Evolutionary conservation across 1,140 invertebrate genomes (phyloP).

Genomic region (Pogonomyrmex californicus): DNA sequence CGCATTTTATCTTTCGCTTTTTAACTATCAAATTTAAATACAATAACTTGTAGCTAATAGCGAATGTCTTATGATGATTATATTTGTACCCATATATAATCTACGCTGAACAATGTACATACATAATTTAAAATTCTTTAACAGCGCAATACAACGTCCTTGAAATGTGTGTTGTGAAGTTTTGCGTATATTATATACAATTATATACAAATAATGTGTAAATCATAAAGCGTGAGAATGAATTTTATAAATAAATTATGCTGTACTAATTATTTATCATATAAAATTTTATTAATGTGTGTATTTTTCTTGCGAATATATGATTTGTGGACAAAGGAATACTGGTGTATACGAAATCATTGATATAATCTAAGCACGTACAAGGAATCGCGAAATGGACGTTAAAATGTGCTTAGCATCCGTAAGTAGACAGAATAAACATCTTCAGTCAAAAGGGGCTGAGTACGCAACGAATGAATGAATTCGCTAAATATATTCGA

Average conservation of each 20-base stretch:
- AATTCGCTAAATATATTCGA: conserved; percentile 32
- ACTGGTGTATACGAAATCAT: background rate
- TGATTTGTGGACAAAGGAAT: conserved; percentile 32
- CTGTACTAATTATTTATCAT: background rate
- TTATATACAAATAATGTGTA: background rate
- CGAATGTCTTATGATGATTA: background rate
- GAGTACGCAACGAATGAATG: conserved; percentile 15
- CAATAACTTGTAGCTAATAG: background rate
- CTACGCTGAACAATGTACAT: background rate
- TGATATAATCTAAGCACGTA: conserved; percentile 49
- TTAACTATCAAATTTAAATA: background rate
- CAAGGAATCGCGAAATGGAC: background rate
- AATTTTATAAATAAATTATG: conserved; percentile 9
- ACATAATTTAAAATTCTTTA: background rate
- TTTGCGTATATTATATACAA: background rate
- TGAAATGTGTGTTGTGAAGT: background rate
- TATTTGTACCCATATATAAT: background rate
- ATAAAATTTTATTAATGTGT: conserved; percentile 44
- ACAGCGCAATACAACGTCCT: background rate
- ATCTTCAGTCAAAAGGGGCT: background rate
- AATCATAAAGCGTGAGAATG: background rate
- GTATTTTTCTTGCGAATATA: background rate
- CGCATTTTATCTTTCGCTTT: background rate
- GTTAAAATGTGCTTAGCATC: conserved; percentile 24
- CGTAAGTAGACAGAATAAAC: conserved; percentile 18